Conservation (phyloP, 2,113 vertebrate genomes). For the Burhinus oedicnemus region DNA sequence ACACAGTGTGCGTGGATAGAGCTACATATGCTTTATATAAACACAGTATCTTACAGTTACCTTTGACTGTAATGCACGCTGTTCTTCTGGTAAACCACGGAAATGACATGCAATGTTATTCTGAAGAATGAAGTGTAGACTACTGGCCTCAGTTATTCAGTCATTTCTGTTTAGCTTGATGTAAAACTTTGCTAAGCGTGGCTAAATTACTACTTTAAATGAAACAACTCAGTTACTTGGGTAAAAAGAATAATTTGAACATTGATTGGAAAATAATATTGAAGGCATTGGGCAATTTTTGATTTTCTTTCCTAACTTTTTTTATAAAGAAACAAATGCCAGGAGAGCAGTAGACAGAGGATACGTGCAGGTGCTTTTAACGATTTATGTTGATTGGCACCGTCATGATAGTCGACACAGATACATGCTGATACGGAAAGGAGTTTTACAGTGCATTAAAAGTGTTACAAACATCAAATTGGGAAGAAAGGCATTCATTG, state of each 20-base stretch:
- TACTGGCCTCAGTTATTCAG: neutral
- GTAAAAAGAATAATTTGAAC: neutral
- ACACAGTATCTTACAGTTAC: neutral
- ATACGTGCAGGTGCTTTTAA: slow-evolving; percentile 86
- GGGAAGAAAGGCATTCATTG: slow-evolving; percentile 92
- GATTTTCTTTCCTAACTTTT: slow-evolving; percentile 58
- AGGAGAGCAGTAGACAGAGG: slow-evolving; percentile 90
- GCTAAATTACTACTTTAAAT: neutral
- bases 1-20: neutral
- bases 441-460: slow-evolving; percentile 92
- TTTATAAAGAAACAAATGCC: slow-evolving; percentile 89
- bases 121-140: neutral
- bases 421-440: slow-evolving; percentile 93
- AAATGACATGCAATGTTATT: neutral
- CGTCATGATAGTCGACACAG: slow-evolving; percentile 91
- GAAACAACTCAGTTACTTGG: neutral
- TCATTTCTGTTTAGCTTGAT: neutral
- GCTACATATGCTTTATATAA: neutral
- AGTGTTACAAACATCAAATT: slow-evolving; percentile 93
- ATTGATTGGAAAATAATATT: neutral
- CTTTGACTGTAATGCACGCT: neutral
- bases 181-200: neutral
- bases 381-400: slow-evolving; percentile 95
- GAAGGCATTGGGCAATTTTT: neutral
- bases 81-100: neutral